These are phyloP conservation scores for Pseudonaja textilis DNA, from an alignment of 2,113 vertebrate genomes.

Conservation along the genomic window DNA sequence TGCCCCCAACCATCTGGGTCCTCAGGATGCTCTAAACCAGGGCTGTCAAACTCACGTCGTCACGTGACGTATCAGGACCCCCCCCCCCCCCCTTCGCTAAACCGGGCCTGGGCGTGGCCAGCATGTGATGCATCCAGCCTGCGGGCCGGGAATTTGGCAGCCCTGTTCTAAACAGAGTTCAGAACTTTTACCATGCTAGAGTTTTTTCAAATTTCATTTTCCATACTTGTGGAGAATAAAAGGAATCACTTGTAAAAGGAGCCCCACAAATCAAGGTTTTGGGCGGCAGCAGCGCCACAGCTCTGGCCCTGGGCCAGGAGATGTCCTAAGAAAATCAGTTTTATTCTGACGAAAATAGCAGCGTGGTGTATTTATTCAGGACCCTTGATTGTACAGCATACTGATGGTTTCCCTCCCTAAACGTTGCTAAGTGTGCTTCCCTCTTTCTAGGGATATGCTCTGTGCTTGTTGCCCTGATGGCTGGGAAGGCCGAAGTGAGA, in stretches of 20 bases:
- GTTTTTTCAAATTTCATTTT: background rate
- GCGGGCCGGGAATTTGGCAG: no score
- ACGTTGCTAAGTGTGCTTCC: background rate
- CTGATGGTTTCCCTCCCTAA: background rate
- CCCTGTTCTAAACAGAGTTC: background rate
- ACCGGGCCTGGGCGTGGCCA: no score
- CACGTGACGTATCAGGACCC: no score
- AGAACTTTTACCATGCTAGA: background rate
- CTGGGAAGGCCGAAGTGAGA: slow-evolving; percentile 96
- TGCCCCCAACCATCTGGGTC: no score
- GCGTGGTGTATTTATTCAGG: no score
- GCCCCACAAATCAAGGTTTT: background rate
- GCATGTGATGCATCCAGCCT: no score
- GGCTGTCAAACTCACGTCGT: no score
- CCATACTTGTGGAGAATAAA: background rate
- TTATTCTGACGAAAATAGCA: background rate
- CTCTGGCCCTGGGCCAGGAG: background rate
- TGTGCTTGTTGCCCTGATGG: slow-evolving; percentile 94
- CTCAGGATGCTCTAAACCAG: no score
- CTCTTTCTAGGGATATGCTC: slow-evolving; percentile 83
- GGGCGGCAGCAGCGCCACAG: background rate
- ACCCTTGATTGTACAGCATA: background rate
- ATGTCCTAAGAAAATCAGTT: background rate
- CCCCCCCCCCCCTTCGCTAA: no score
- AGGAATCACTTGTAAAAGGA: background rate